Evolutionary conservation across 2,113 vertebrate species (phyloP).

Genomic region (Strigops habroptila): DNA sequence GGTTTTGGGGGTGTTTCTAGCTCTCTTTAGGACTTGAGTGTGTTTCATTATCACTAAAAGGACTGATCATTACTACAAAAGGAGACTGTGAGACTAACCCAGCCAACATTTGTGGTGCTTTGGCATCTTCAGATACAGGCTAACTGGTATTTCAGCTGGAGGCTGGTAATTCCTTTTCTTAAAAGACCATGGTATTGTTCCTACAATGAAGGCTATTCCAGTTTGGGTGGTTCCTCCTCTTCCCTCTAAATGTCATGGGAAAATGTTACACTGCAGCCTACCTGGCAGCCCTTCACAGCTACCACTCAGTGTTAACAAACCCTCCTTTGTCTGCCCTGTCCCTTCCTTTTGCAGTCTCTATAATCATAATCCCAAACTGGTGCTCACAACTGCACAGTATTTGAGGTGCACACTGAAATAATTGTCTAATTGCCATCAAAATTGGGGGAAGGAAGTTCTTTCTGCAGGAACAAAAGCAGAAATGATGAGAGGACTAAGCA

Average conservation of each 20-base stretch:
- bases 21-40: neutral
- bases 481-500: neutral
- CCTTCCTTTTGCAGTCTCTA: neutral
- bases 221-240: neutral
- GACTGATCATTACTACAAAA: neutral
- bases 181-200: neutral
- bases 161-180: neutral
- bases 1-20: neutral
- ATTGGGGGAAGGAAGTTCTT: neutral
- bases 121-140: neutral
- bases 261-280: neutral
- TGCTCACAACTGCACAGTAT: rapidly evolving
- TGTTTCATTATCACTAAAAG: neutral
- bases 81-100: neutral
- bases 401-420: neutral
- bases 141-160: neutral
- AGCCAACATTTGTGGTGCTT: neutral
- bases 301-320: neutral
- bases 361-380: neutral
- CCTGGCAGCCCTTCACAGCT: neutral
- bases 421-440: neutral
- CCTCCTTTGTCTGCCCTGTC: neutral
- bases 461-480: neutral
- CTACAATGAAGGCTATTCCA: neutral
- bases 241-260: neutral